Percentiles rank a stretch among this genome's conserved stretches.
These are phyloP conservation scores for Aphaenogaster floridana DNA, from an alignment of 1,140 invertebrate species.

Conservation along the genomic window DNA sequence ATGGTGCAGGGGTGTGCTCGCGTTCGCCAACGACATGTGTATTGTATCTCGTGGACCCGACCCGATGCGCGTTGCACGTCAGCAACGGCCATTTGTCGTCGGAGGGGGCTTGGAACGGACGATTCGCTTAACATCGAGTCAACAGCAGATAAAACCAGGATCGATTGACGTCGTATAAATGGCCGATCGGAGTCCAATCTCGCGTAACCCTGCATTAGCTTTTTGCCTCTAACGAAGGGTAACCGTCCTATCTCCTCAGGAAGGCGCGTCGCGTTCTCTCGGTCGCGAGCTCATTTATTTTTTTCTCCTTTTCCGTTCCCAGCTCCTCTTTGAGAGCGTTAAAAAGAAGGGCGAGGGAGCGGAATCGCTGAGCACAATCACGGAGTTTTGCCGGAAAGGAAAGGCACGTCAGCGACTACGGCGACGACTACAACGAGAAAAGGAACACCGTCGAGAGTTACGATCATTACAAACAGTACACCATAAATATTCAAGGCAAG, in stretches of 20 bases:
- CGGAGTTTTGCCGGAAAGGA: constrained; percentile 28
- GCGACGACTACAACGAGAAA: not conserved
- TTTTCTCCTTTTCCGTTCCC: constrained; percentile 23
- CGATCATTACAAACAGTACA: constrained; percentile 56
- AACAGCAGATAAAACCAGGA: constrained; percentile 77
- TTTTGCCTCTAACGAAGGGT: constrained; percentile 72
- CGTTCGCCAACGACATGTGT: constrained; percentile 50
- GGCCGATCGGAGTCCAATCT: constrained; percentile 72
- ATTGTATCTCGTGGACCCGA: constrained; percentile 51
- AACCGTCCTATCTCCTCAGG: constrained; percentile 49
- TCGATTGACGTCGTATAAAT: constrained; percentile 71
- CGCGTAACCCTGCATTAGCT: constrained; percentile 70
- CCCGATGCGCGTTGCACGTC: constrained; percentile 64
- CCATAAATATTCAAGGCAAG: constrained; percentile 66
- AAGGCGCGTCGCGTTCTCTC: constrained; percentile 28
- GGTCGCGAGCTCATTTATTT: constrained; percentile 51
- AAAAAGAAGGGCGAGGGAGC: constrained; percentile 29
- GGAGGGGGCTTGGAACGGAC: constrained; percentile 59
- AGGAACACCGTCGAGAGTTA: constrained; percentile 45
- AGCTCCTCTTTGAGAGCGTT: constrained; percentile 20
- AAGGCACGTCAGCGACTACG: not conserved
- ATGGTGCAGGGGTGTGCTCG: not conserved
- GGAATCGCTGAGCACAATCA: constrained; percentile 42
- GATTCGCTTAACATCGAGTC: constrained; percentile 78
- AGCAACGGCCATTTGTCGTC: constrained; percentile 72